A percentile compares a stretch with the other conserved stretches of the same genome.
Evolutionary conservation across 2,888 invertebrate genomes (phyloP).

Genomic region (Buathra laborator): DNA sequence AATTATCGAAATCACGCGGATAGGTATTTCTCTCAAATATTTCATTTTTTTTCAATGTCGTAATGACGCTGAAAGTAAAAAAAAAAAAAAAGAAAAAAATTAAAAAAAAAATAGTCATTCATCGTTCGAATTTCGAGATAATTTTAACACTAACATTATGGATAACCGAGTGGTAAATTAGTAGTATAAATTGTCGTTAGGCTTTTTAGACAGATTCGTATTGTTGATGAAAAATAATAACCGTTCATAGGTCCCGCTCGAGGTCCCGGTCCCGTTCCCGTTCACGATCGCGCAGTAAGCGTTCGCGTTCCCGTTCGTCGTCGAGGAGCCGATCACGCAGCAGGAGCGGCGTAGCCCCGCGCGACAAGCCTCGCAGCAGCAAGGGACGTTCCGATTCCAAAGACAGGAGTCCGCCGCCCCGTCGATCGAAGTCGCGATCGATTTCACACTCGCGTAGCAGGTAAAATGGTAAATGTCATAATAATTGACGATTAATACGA

Average conservation of each 20-base stretch:
- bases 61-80: not conserved
- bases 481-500: constrained; percentile 5
- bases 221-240: constrained; percentile 32
- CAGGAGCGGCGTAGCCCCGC: constrained; percentile 73
- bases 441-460: constrained; percentile 82
- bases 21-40: not conserved
- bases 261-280: constrained; percentile 82
- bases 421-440: constrained; percentile 81
- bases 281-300: constrained; percentile 85
- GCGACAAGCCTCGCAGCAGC: constrained; percentile 80
- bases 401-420: constrained; percentile 78
- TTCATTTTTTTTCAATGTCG: not conserved
- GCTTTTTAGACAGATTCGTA: constrained; percentile 58
- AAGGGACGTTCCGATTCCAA: constrained; percentile 81
- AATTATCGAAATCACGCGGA: not conserved
- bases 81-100: not conserved
- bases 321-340: constrained; percentile 89
- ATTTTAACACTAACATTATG: not conserved
- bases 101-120: not conserved
- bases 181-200: constrained; percentile 51
- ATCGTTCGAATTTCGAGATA: not conserved
- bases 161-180: not conserved
- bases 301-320: constrained; percentile 87
- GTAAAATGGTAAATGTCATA: constrained; percentile 72
- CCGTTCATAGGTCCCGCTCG: constrained; percentile 80